phyloP scores from a whole-genome alignment of 1,140 invertebrate genomes.

The Anoplophora glabripennis region DNA sequence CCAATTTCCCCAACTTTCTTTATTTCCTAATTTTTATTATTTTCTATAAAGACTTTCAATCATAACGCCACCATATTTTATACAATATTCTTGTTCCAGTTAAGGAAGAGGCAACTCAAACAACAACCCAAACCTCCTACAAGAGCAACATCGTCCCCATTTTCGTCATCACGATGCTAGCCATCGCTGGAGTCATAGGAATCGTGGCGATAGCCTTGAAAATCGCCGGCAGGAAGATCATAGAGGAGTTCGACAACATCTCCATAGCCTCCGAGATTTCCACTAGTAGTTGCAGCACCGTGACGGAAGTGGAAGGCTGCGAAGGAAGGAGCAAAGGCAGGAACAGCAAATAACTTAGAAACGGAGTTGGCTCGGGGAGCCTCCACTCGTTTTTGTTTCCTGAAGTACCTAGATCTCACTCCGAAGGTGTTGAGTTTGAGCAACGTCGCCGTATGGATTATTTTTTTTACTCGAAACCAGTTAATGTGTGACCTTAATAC shows the following conservation, averaged over 20 bases:
- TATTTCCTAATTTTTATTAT: too few relatives aligned
- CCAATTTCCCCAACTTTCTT: too few relatives aligned
- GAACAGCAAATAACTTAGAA: conserved; percentile 1
- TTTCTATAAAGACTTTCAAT: too few relatives aligned
- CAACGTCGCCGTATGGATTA: conserved; percentile 1
- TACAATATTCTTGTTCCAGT: conserved; percentile 24
- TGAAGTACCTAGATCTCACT: conserved; percentile 3
- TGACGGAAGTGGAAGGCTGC: conserved; percentile 29
- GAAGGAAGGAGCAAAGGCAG: conserved; percentile 9
- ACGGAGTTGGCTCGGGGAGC: conserved; percentile 9
- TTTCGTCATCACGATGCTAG: conserved; percentile 39
- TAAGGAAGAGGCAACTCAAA: conserved; percentile 24
- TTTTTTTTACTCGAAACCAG: conserved; percentile 13
- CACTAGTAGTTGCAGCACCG: conserved; percentile 38
- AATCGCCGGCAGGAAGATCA: conserved; percentile 28
- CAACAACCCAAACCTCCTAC: conserved; percentile 5
- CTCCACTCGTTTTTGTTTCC: too few relatives aligned
- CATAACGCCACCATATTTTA: too few relatives aligned
- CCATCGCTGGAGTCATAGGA: conserved; percentile 40
- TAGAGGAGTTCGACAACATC: conserved; percentile 36
- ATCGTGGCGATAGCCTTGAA: conserved; percentile 36
- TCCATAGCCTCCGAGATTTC: conserved; percentile 42
- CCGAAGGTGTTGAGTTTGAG: neutral
- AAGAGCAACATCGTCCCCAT: conserved; percentile 38
- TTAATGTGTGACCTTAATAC: neutral